Conservation (phyloP, 2,888 invertebrate species). For the Caenorhabditis japonica region DNA sequence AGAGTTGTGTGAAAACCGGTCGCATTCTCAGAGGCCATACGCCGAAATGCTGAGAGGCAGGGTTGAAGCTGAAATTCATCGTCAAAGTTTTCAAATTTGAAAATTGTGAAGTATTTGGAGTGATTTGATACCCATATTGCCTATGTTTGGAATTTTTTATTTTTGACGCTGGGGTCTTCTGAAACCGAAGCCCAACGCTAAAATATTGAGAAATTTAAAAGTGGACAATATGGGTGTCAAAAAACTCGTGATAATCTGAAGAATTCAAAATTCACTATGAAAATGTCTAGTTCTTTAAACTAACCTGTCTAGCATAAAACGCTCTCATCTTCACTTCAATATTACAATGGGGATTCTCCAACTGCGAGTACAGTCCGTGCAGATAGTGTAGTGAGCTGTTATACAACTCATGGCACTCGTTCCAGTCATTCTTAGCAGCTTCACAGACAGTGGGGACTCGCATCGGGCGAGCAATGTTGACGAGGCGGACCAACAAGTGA, state of each 20-base stretch:
- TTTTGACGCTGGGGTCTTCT: not conserved
- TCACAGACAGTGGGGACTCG: slow-evolving; percentile 18
- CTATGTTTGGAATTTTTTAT: not conserved
- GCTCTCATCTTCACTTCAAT: slow-evolving; percentile 33
- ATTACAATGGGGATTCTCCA: slow-evolving; percentile 45
- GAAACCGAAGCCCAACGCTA: no score
- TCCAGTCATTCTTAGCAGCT: slow-evolving; percentile 31
- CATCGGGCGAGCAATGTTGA: slow-evolving; percentile 41
- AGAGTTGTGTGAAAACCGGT: slow-evolving; percentile 39
- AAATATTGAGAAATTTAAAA: not conserved
- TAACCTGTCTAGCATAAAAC: slow-evolving; percentile 40
- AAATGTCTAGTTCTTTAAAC: not conserved
- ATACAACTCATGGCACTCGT: slow-evolving; percentile 41
- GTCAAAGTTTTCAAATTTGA: slow-evolving; percentile 1
- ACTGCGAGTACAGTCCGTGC: slow-evolving; percentile 57
- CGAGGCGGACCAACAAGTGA: slow-evolving; percentile 28
- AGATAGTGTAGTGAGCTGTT: slow-evolving; percentile 45
- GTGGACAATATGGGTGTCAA: not conserved
- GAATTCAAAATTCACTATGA: not conserved
- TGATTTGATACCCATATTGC: not conserved
- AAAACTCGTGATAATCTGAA: not conserved
- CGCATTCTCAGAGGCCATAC: slow-evolving; percentile 38
- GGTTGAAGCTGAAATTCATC: slow-evolving; percentile 53
- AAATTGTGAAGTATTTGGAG: not conserved
- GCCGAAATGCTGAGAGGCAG: slow-evolving; percentile 51